Base-by-base conservation (phyloP, 2,888 invertebrate species). In the Macaria liturata region DNA sequence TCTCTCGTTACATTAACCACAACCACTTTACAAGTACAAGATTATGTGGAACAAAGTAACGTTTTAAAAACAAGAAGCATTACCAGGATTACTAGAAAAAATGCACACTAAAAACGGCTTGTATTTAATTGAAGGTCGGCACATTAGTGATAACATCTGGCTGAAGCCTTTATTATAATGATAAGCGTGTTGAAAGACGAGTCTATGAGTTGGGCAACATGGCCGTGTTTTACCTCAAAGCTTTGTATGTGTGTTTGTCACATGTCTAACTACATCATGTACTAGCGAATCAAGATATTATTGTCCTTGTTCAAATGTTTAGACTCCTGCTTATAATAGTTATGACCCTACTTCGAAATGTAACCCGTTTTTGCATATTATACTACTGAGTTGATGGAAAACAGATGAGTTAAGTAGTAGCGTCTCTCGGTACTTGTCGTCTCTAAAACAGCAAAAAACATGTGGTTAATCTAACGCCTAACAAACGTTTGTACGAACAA, bases 141-240 rank as follows among this genome's bases (percentile, higher is more conserved):
- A 53, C 50, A 51, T 49, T 46, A 54, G 54, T 46, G 59, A 63
- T 65, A 62, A 65, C 60, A 65, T 65, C 58, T 61, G 50, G 52
- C 57, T 59, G 32, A 34, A 58, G 57, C 48, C 53, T 54, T 55
- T 56, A 55, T 51, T 55, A 54, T 37, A 59, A 61, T 48, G 52
- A 53, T 59, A 56, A 56, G 50, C 46, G 46, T 56, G 58, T 62
- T 56, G 58, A 59, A 54, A 56, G 53, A 59, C 50, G 40, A 46
- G 40, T 55, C 47, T 53, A 44, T 45, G 47, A 54, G 43, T 59
- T 54, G 51, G 20, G 59, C 50, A 47, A 54, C 47, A 54, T 50
- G 50, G 54, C 43, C 51, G 34, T 51, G 48, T 55, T 54, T 51
- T 59, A 55, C 58, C 57, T 57, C 46, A 56, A 40, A 50, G 50